Evolutionary conservation across 2,888 invertebrate genomes (phyloP), one percentile per base, ranked within the genome.

Genomic region (Ametastegia equiseti): DNA sequence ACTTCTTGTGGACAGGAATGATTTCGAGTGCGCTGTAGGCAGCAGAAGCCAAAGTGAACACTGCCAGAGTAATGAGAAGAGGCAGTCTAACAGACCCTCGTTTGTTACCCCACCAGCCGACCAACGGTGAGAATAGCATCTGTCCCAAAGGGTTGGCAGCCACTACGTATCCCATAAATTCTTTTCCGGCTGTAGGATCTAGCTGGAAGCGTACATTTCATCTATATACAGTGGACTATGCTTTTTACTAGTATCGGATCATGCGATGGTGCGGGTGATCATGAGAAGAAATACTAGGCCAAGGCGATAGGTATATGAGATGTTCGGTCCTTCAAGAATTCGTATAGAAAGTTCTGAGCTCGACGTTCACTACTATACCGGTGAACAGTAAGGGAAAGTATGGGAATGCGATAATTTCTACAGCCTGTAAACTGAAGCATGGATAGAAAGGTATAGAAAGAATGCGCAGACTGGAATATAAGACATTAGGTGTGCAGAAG

Each of bases 111-210:
- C 97, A 97, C 94, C 95, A 95, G 60, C 97, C 97, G 84, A 97
- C 94, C 84, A 97, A 91, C 2, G 97, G 97, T 27, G 97, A 97
- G 90, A 97, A 96, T 82, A 97, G 89, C 94, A 97, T 95, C 93
- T 97, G 97, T 0, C 96, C 97, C 83, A 97, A 93, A 15, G 97
- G 97, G 93, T 97, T 97, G 36, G 97, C 97, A 47, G 97, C 97
- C 77, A 97, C 97, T 75, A 97, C 95, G 86, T 95, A 94, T 6
- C 97, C 97, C 94, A 97, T 95, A 88, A 96, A 95, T 92, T 96
- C 96, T 91, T 97, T 97, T 84, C 95, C 95, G 6, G 97, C 95
- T 39, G 93, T 94, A 80, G 95, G 95, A 92, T 97, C 96, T 92
- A 97, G 92, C 97, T 97, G 92, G 81, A 93, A 92, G 81, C 84